Evolutionary conservation across 2,888 invertebrate genomes (phyloP).

Genomic region (Chrysotoxum bicinctum): DNA sequence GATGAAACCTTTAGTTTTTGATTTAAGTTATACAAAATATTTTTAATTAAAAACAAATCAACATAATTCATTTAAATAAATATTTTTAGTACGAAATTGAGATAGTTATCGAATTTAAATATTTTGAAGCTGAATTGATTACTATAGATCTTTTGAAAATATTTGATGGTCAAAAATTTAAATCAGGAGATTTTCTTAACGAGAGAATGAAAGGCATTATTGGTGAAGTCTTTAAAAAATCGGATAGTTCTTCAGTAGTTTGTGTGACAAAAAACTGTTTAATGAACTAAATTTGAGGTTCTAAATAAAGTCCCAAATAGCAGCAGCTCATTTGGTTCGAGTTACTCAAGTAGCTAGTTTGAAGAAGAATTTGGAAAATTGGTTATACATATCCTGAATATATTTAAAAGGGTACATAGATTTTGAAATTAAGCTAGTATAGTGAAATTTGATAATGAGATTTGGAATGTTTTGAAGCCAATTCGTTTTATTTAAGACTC

Average conservation of each 20-base stretch:
- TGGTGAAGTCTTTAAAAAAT: not conserved
- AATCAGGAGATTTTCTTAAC: not conserved
- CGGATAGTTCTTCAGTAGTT: not conserved
- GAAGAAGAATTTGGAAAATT: no score
- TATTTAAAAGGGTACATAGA: no score
- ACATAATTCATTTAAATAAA: not conserved
- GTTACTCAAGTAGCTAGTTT: no score
- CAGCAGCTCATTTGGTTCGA: no score
- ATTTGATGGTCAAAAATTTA: not conserved
- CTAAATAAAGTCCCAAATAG: no score
- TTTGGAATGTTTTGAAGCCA: conserved; percentile 25
- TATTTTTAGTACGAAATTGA: not conserved
- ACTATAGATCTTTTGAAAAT: not conserved
- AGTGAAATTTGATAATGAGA: not conserved
- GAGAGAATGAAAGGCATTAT: not conserved
- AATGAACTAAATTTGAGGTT: no score
- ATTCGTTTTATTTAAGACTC: not conserved
- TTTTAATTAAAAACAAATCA: conserved; percentile 10
- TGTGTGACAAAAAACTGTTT: no score
- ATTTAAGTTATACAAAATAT: conserved; percentile 1
- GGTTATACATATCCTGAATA: no score
- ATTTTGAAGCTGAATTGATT: not conserved
- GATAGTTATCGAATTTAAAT: not conserved
- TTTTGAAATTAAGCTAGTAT: not conserved
- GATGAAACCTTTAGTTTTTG: conserved; percentile 43